Evolutionary conservation across 2,888 invertebrate species (phyloP).

Genomic region (Atethmia centrago): DNA sequence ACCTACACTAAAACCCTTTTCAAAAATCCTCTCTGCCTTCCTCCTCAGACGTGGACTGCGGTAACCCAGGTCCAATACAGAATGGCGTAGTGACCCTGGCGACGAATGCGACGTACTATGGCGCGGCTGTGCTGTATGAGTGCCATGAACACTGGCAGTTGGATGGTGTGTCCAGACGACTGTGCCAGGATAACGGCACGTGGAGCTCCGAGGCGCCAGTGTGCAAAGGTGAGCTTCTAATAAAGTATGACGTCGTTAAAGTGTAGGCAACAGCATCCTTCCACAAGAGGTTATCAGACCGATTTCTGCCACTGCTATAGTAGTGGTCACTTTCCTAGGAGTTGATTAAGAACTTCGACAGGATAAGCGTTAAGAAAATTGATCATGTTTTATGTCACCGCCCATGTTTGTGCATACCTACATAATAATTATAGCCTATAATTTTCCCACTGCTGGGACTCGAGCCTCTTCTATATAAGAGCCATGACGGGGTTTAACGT

Average conservation of each 20-base stretch:
- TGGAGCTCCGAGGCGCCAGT: slow-evolving; percentile 96
- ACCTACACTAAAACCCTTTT: neutral
- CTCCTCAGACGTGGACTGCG: slow-evolving; percentile 95
- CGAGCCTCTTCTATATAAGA: neutral
- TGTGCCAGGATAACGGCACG: slow-evolving; percentile 96
- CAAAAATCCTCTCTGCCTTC: neutral
- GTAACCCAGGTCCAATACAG: slow-evolving; percentile 92
- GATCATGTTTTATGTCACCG: neutral
- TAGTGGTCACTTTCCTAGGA: neutral
- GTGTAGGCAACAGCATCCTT: neutral
- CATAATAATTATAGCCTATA: neutral
- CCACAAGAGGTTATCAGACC: neutral
- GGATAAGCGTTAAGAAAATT: neutral
- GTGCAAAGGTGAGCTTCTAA: slow-evolving; percentile 92
- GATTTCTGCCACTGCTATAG: neutral
- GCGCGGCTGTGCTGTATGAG: slow-evolving; percentile 95
- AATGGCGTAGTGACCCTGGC: slow-evolving; percentile 95
- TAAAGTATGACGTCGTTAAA: neutral
- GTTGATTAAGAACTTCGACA: neutral
- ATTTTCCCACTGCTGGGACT: neutral
- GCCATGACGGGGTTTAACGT: neutral
- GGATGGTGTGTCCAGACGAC: slow-evolving; percentile 95
- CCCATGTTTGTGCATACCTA: too few species aligned
- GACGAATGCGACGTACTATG: slow-evolving; percentile 97
- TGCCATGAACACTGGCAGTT: slow-evolving; percentile 95